Conservation (phyloP, 2,113 vertebrate species). For the Gymnarchus niloticus region DNA sequence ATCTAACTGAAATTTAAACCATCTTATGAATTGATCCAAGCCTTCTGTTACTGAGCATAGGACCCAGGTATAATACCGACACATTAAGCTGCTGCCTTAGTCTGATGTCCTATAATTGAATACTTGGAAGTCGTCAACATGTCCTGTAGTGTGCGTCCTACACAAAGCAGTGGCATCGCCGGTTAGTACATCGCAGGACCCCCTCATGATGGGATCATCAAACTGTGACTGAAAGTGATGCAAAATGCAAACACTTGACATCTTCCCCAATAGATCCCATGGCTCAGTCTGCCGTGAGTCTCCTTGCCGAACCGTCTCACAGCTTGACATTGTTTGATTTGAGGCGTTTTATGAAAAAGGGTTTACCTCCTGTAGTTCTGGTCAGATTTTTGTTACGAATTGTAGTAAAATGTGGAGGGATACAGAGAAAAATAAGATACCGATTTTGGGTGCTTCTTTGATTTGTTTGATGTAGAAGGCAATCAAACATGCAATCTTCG, state of each 20-base stretch:
- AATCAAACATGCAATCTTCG: neutral
- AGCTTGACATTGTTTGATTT: neutral
- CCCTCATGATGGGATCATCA: neutral
- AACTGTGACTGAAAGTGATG: neutral
- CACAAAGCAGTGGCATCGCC: neutral
- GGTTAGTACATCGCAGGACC: neutral
- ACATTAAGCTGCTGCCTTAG: neutral
- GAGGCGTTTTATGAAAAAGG: neutral
- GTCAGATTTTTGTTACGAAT: neutral
- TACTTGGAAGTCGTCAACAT: neutral
- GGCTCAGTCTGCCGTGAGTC: neutral
- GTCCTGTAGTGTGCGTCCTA: neutral
- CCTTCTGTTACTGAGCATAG: neutral
- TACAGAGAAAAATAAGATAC: neutral
- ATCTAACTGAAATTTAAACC: neutral
- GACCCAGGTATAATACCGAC: neutral
- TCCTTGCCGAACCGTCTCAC: no score
- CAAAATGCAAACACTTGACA: constrained; percentile 10
- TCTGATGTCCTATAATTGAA: neutral
- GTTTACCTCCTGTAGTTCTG: neutral
- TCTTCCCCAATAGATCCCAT: neutral
- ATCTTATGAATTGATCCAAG: neutral
- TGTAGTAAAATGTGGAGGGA: neutral
- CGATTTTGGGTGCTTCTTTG: neutral
- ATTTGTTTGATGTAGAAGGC: neutral